These are phyloP conservation scores for Drosophila lacicola DNA, from an alignment of 2,888 invertebrate species.

Conservation along the genomic window DNA sequence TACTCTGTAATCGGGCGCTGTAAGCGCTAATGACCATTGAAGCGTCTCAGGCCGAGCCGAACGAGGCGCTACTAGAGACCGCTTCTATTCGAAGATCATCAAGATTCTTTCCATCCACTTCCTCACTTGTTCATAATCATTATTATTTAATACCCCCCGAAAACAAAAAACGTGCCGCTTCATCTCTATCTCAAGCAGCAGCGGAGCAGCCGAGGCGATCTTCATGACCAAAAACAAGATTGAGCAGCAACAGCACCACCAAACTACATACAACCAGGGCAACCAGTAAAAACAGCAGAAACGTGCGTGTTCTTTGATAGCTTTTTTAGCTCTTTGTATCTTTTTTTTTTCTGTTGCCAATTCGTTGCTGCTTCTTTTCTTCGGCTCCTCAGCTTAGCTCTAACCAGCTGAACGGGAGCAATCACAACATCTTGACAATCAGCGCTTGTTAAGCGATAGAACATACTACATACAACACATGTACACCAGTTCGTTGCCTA, in stretches of 20 bases:
- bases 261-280: slow-evolving; percentile 17
- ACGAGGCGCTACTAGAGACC: slow-evolving; percentile 44
- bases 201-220: slow-evolving; percentile 42
- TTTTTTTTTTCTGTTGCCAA: slow-evolving; percentile 10
- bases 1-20: slow-evolving; percentile 73
- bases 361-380: slow-evolving; percentile 5
- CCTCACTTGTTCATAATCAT: slow-evolving; percentile 78
- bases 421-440: slow-evolving; percentile 54
- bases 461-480: slow-evolving; percentile 11
- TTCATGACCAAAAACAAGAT: slow-evolving; percentile 72
- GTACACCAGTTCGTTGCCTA: slow-evolving; percentile 40
- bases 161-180: slow-evolving; percentile 75
- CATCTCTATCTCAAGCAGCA: slow-evolving; percentile 34
- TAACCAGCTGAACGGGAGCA: slow-evolving; percentile 48
- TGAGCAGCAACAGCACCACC: slow-evolving; percentile 46
- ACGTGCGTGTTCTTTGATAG: slow-evolving; percentile 62
- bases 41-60: slow-evolving; percentile 40
- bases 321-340: slow-evolving; percentile 43
- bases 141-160: slow-evolving; percentile 77
- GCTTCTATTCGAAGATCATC: slow-evolving; percentile 49
- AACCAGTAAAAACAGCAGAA: slow-evolving; percentile 30
- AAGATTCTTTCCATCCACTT: slow-evolving; percentile 71
- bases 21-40: slow-evolving; percentile 79
- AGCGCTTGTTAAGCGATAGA: slow-evolving; percentile 52
- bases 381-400: slow-evolving; percentile 35